These are phyloP conservation scores for Batillaria attramentaria DNA, from an alignment of 1,140 invertebrate species.

Conservation along the genomic window DNA sequence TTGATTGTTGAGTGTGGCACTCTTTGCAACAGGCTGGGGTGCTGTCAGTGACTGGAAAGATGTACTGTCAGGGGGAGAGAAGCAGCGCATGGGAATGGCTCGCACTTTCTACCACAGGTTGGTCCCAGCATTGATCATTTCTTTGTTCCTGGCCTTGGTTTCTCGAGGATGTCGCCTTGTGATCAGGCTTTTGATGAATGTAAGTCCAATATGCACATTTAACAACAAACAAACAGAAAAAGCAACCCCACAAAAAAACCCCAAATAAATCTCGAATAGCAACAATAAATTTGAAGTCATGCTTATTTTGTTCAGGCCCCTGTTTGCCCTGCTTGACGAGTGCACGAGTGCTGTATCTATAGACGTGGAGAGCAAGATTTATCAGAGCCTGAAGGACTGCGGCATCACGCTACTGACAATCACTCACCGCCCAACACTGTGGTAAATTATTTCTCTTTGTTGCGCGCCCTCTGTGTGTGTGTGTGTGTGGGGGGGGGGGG, in stretches of 20 bases:
- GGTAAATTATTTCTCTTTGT: conserved; percentile 64
- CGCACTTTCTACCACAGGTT: conserved; percentile 76
- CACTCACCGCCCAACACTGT: conserved; percentile 92
- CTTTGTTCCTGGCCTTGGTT: no score
- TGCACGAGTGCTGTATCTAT: conserved; percentile 72
- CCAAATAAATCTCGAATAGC: no score
- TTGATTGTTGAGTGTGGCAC: no score
- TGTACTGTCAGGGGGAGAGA: conserved; percentile 72
- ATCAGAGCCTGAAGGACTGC: conserved; percentile 86
- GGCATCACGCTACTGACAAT: conserved; percentile 96
- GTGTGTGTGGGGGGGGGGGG: no score
- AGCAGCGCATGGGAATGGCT: conserved; percentile 71
- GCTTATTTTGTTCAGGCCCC: conserved; percentile 74
- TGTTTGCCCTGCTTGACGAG: conserved; percentile 71
- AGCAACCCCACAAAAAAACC: background rate
- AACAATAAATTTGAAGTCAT: no score
- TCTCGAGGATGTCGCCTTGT: no score
- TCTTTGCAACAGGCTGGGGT: conserved; percentile 82
- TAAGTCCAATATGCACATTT: background rate
- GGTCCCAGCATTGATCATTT: background rate
- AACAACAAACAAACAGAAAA: background rate
- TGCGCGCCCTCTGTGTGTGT: no score
- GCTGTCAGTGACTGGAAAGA: conserved; percentile 77
- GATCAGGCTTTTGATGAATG: background rate
- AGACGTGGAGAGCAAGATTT: conserved; percentile 72